These are phyloP conservation scores for Pao palembangensis DNA, from an alignment of 2,113 vertebrate genomes.

Conservation along the genomic window DNA sequence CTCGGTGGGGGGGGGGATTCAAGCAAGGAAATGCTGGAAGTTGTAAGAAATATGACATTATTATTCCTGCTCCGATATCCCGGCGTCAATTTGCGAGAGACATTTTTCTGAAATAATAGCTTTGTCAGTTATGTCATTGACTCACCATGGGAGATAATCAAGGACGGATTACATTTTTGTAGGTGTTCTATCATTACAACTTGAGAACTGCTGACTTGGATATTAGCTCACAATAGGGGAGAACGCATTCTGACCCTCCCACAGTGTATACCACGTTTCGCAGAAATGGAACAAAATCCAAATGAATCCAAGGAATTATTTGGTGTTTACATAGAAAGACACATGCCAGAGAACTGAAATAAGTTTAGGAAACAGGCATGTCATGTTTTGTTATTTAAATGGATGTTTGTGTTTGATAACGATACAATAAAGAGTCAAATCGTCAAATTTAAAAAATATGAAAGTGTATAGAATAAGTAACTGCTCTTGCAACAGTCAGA, in stretches of 20 bases:
- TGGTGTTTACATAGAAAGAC: conserved; percentile 34
- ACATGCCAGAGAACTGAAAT: no score
- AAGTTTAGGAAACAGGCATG: conserved; percentile 17
- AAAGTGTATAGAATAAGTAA: neutral
- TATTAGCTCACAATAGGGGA: conserved; percentile 67
- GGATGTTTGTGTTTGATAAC: conserved; percentile 23
- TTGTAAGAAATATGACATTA: conserved; percentile 52
- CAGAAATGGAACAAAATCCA: conserved; percentile 32
- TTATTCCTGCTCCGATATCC: conserved; percentile 60
- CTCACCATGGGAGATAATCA: conserved; percentile 68
- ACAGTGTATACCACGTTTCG: conserved; percentile 46
- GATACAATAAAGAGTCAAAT: conserved; percentile 17
- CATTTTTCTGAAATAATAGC: conserved; percentile 74
- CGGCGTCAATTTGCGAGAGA: conserved; percentile 62
- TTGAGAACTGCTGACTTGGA: conserved; percentile 69
- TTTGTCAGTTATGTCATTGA: conserved; percentile 72
- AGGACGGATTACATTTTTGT: conserved; percentile 71
- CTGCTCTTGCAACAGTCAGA: neutral
- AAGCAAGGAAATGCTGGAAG: conserved; percentile 29
- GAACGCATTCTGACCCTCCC: conserved; percentile 44
- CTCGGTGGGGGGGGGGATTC: no score
- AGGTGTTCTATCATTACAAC: conserved; percentile 72
- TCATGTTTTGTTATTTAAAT: conserved; percentile 26
- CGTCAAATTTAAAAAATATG: neutral
- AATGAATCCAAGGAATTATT: conserved; percentile 61